Evolutionary conservation across 2,888 invertebrate genomes (phyloP), one percentile per base, ranked within the genome.

Genomic region (Congeria kusceri): DNA sequence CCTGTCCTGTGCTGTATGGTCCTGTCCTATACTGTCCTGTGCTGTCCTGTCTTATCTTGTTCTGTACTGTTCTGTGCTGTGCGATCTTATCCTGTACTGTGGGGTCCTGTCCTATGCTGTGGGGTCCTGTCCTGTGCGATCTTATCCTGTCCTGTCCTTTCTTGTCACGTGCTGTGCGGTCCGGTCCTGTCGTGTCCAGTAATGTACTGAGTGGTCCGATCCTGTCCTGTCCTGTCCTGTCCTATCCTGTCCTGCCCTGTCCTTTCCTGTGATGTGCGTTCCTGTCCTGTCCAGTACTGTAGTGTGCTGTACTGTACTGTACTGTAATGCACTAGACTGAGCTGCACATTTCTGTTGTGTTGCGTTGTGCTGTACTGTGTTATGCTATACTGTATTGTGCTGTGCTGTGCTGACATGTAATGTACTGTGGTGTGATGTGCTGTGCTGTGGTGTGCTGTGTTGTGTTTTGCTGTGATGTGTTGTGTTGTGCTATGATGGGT

Each of bases 21-120:
- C 62, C 9, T 62, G 62, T 62, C 62, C 39, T 62, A 39, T 39
- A 29, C 23, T 62, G 39, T 62, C 62, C 23, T 62, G 62, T 27
- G 15, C 18, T 59, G 59, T 59, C 59, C 59, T 27, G 59, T 27
- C 28, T 28, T 59, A 27, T 59, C 59, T 27, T 59, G 59, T 27
- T 28, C 9, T 59, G 59, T 59, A 23, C 28, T 59, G 59, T 59
- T 28, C 18, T 44, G 18, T 44, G 11, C 18, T 44, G 46, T 18
- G 9, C 9, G 9, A 18, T 18, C 46, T 18, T 44, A 44, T 18
- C 46, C 46, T 44, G 18, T 44, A 9, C 18, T 44, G 46, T 18
- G 11, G 18, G 9, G 46, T 44, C 18, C 46, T 44, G 46, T 13
- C 11, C 46, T 44, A 44, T 44, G 11, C 28, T 59, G 27, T 59